Base-by-base conservation (phyloP, 2,797 vertebrate species). In the Gallirallus australis region DNA sequence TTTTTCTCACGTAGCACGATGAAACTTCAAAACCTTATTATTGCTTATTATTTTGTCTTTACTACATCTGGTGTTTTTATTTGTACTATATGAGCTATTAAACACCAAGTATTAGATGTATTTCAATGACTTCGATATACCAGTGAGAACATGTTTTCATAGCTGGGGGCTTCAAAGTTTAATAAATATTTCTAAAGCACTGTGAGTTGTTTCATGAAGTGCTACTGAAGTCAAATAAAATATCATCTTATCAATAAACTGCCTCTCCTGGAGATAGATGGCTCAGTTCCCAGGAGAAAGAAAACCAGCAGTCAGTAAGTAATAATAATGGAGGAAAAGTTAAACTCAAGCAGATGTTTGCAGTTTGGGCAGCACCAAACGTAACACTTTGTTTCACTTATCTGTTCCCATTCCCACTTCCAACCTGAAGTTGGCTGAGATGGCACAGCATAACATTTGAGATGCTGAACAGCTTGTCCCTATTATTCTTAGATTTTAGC, bases 151-250 rank as follows among this genome's bases (percentile, higher is more conserved):
- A 20, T 50, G 3, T 40, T 52, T 73, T 57, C 20, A 28, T 30
- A 77, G 18, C 40, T 52, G 16, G 13, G 24, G 24, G 25, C 37
- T 87, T 84, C 48, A 33, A 39, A 82, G 18, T 66, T 86, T 80
- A 78, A 82, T 76, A 66, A 91, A 30, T 73, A 52, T 71, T 89
- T 90, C 40, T 61, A 57, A 82, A 90, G 37, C 31, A 64, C 37
- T 60, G 79, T 19, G 30, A 56, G 31, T 28, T n/a, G 2, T 12
- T 83, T 76, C 33, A 70, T 60, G 7, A 86, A 70, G 25, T 57
- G 48, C 11, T n/a, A 48, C 13, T 54, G 7, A 60, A 85, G n/a
- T 65, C 20, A 76, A 82, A 82, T 73, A 89, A 94, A 84, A 59
- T 24, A 77, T 7, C 30, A 61, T 24, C 25, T 40, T 48, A 79